A percentile compares a stretch with the other conserved stretches of the same genome.
Conservation (phyloP, 2,888 invertebrate genomes). For the Sesia apiformis region DNA sequence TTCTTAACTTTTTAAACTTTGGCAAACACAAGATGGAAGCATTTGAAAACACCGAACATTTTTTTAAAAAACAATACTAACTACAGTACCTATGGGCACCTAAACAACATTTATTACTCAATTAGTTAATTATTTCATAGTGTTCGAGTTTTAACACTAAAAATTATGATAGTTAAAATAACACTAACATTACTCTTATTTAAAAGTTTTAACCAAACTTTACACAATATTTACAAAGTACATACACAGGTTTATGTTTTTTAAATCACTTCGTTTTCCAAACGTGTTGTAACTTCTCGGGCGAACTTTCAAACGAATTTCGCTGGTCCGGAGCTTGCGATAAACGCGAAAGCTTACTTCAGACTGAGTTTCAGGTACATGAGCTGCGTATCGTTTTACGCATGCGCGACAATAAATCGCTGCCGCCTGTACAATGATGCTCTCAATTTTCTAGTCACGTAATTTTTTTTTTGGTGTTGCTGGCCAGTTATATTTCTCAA, state of each 20-base stretch:
- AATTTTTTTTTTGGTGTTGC: no score
- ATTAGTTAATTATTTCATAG: no score
- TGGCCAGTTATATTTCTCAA: no score
- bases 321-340: not conserved
- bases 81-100: no score
- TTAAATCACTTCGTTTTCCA: not conserved
- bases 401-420: not conserved
- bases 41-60: no score
- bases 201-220: not conserved
- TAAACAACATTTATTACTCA: no score
- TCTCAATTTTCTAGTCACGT: not conserved
- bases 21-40: no score
- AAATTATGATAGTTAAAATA: no score
- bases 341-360: not conserved
- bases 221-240: not conserved
- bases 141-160: no score
- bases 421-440: not conserved
- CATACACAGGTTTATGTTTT: not conserved
- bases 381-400: not conserved
- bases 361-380: not conserved
- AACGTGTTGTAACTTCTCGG: not conserved
- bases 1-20: no score
- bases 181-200: no score
- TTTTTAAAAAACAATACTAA: no score
- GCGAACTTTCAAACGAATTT: not conserved